Conservation (phyloP, 1,140 invertebrate species). For the Drosophila busckii region DNA sequence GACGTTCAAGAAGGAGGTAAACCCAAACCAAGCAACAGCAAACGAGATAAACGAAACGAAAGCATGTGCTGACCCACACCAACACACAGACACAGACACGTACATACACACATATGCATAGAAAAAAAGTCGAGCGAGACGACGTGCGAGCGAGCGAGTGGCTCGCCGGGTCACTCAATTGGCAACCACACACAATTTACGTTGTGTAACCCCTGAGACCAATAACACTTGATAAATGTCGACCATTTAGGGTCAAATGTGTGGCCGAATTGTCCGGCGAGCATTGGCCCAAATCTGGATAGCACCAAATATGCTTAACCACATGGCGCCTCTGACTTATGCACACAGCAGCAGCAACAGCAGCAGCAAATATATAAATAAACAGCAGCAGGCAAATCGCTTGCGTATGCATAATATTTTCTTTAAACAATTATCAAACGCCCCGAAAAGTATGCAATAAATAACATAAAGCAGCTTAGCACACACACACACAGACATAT, state of each 20-base stretch:
- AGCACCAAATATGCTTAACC: slow-evolving; percentile 21
- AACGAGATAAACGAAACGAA: neutral
- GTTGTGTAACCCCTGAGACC: slow-evolving; percentile 73
- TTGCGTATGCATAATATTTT: slow-evolving; percentile 73
- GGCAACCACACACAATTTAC: slow-evolving; percentile 76
- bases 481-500: slow-evolving; percentile 10
- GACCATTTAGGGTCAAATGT: slow-evolving; percentile 76
- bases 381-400: slow-evolving; percentile 54
- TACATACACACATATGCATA: neutral
- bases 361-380: too few species aligned
- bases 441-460: slow-evolving; percentile 67
- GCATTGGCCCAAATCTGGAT: slow-evolving; percentile 32
- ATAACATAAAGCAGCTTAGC: slow-evolving; percentile 43
- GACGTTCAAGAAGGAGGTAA: slow-evolving; percentile 76
- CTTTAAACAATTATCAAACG: slow-evolving; percentile 76
- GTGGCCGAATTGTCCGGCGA: slow-evolving; percentile 35
- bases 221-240: slow-evolving; percentile 78
- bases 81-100: slow-evolving; percentile 27
- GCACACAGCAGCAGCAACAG: slow-evolving; percentile 19
- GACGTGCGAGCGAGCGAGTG: slow-evolving; percentile 23
- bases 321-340: slow-evolving; percentile 53
- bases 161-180: slow-evolving; percentile 55
- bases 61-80: slow-evolving; percentile 3
- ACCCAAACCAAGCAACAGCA: neutral
- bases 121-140: neutral